Evolutionary conservation across 2,888 invertebrate species (phyloP).

Genomic region (Lasioglossum zephyrum): DNA sequence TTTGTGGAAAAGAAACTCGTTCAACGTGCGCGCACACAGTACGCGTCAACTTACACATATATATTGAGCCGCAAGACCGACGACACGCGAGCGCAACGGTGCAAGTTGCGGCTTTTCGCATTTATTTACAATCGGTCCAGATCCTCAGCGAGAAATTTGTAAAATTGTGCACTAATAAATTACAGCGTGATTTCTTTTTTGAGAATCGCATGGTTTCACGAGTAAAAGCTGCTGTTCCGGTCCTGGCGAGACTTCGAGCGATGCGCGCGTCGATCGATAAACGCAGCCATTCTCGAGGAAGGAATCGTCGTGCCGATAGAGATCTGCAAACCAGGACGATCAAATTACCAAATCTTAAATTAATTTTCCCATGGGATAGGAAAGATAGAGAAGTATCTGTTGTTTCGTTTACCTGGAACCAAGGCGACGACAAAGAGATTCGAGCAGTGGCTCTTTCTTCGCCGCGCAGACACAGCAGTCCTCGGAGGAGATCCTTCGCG

Average conservation of each 20-base stretch:
- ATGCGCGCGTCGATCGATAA: conserved; percentile 82
- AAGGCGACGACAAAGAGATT: conserved; percentile 83
- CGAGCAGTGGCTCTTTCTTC: conserved; percentile 85
- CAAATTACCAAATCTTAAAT: background rate
- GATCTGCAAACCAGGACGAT: conserved; percentile 72
- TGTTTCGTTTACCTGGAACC: conserved; percentile 82
- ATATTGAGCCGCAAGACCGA: background rate
- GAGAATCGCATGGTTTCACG: conserved; percentile 42
- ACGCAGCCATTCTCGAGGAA: conserved; percentile 81
- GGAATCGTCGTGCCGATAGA: conserved; percentile 81
- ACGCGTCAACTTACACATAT: background rate
- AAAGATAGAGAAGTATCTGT: background rate
- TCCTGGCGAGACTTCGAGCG: conserved; percentile 82
- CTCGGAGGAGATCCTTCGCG: conserved; percentile 89
- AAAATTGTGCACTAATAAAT: conserved; percentile 12
- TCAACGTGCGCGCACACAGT: background rate
- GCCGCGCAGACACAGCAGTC: conserved; percentile 87
- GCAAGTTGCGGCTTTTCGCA: conserved; percentile 1
- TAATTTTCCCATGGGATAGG: background rate
- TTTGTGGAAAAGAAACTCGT: background rate
- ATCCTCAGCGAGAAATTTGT: background rate
- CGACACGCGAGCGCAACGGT: background rate
- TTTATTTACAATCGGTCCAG: conserved; percentile 30
- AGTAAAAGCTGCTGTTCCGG: conserved; percentile 80
- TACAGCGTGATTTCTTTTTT: conserved; percentile 9